phyloP scores from a whole-genome alignment of 2,797 vertebrate species.

The Epinephelus malabaricus region DNA sequence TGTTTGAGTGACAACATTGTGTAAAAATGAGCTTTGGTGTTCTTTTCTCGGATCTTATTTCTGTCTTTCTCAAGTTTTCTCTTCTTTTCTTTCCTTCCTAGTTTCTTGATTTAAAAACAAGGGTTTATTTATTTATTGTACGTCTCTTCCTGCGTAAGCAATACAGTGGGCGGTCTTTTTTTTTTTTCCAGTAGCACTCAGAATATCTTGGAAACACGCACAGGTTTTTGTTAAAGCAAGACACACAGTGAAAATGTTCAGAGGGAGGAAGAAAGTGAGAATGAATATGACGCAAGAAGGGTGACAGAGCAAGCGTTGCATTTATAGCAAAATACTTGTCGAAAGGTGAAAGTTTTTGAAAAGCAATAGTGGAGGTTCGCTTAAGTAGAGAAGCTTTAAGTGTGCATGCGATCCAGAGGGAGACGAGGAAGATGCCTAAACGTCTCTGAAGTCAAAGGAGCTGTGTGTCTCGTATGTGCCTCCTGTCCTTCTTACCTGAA shows the following conservation, averaged over 20 bases:
- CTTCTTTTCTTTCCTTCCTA: constrained; percentile 34
- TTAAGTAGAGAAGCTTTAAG: constrained; percentile 19
- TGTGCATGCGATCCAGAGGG: constrained; percentile 18
- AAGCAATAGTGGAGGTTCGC: neutral
- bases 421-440: constrained; percentile 25
- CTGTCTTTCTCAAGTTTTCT: constrained; percentile 30
- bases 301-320: neutral
- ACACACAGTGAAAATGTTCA: constrained; percentile 53
- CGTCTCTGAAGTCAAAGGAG: constrained; percentile 36
- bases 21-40: constrained; percentile 77
- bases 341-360: constrained; percentile 29
- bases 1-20: constrained; percentile 81
- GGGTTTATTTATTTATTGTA: constrained; percentile 65
- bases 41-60: constrained; percentile 54
- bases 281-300: neutral
- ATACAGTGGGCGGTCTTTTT: constrained; percentile 56
- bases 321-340: neutral
- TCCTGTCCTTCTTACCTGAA: constrained; percentile 67
- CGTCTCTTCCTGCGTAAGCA: constrained; percentile 71
- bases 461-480: constrained; percentile 74
- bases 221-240: constrained; percentile 58
- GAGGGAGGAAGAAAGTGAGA: constrained; percentile 42
- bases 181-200: constrained; percentile 48
- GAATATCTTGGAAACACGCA: constrained; percentile 70
- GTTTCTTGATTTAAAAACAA: constrained; percentile 38